Base-by-base conservation (phyloP, 2,888 invertebrate species). In the Metallyticus violacea region DNA sequence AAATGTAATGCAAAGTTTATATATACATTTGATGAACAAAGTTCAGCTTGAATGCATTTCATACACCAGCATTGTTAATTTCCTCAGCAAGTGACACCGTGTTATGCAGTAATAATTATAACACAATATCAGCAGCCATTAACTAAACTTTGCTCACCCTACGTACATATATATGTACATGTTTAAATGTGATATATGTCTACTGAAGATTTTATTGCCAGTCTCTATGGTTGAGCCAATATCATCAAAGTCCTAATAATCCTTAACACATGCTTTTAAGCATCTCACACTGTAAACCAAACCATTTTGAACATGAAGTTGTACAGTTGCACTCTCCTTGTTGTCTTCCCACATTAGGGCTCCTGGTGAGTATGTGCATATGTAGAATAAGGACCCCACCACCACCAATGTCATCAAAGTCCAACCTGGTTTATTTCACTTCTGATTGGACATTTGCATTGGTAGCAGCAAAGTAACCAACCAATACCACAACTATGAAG, bases 361-460 rank as follows among this genome's bases (percentile, higher is more conserved):
- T 62, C 40, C 62, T 76, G 30, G 84, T 27, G 29, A 85, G 78
- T 78, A 81, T 76, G 77, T 29, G 76, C 30, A 79, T 28, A 86
- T 79, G 28, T 85, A 80, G 62, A 76, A 85, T 86, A 30, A 83
- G 87, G 40, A 62, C 84, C 87, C 88, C 87, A 87, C 88, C 86
- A 86, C 87, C 86, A 90, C 92, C 92, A 92, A 92, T 92, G 91
- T 90, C 91, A 91, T 91, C 91, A 91, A 90, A 91, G 91, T 91
- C 92, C 92, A 92, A 92, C 91, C 91, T 90, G 90, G 40, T 90
- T 88, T 87, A 85, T 87, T 85, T 85, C 88, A 89, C 90, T 90
- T 92, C 86, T 86, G 87, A 89, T 87, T 92, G 92, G 92, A 92
- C 90, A 90, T 91, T 91, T 92, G 91, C 91, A 92, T 92, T 92